Percentiles rank a stretch among this genome's conserved stretches.
Evolutionary conservation across 2,113 vertebrate genomes (phyloP).

Genomic region (Cyprinus carpio): DNA sequence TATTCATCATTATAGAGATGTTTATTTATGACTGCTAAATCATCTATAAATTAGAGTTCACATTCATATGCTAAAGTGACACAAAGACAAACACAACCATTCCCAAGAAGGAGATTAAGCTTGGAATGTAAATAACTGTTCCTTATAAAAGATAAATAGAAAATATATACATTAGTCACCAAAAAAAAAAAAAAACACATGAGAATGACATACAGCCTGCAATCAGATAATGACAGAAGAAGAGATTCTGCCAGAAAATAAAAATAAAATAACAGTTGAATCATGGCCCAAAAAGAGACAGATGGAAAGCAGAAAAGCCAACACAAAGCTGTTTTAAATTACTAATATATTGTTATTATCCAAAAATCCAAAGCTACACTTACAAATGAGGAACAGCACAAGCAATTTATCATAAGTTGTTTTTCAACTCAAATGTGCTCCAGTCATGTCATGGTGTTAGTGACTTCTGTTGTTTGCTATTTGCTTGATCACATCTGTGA

Average conservation of each 20-base stretch:
- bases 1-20: background rate
- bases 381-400: too few relatives aligned
- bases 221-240: background rate
- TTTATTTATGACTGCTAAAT: conserved; percentile 36
- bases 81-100: background rate
- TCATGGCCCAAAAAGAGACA: background rate
- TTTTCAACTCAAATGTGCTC: too few relatives aligned
- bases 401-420: too few relatives aligned
- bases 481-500: background rate
- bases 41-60: conserved; percentile 17
- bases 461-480: background rate
- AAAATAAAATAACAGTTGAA: background rate
- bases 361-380: too few relatives aligned
- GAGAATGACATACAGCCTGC: background rate
- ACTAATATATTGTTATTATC: too few relatives aligned
- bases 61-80: conserved; percentile 16
- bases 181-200: too few relatives aligned
- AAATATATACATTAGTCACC: background rate
- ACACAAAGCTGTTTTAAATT: background rate
- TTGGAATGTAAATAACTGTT: conserved; percentile 4
- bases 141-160: background rate
- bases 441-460: background rate
- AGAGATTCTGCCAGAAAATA: background rate
- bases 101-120: background rate
- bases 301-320: background rate